A percentile compares a stretch with the other conserved stretches of the same genome.
phyloP scores from a whole-genome alignment of 2,888 invertebrate species.

The Drosophila quinaria region DNA sequence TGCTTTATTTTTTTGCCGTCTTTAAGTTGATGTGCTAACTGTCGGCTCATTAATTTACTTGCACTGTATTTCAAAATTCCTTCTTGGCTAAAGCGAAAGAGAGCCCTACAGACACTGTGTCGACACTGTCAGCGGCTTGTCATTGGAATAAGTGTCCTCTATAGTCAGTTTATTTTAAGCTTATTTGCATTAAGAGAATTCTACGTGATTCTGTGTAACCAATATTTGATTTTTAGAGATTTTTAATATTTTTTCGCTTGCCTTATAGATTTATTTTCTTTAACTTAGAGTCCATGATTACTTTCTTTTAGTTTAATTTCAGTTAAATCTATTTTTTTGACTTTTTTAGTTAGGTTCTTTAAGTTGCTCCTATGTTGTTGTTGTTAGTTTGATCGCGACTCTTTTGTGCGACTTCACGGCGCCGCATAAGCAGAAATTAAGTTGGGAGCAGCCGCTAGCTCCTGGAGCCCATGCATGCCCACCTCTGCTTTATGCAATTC shows the following conservation, averaged over 20 bases:
- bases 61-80: slow-evolving; percentile 39
- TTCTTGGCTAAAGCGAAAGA: slow-evolving; percentile 5
- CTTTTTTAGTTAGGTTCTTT: too few relatives aligned
- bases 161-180: slow-evolving; percentile 1
- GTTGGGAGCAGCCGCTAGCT: too few relatives aligned
- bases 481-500: too few relatives aligned
- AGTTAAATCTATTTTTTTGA: too few relatives aligned
- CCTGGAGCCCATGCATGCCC: too few relatives aligned
- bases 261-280: too few relatives aligned
- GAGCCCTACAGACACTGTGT: slow-evolving; percentile 14
- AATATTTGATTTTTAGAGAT: background rate
- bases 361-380: too few relatives aligned
- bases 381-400: too few relatives aligned
- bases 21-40: slow-evolving; percentile 52
- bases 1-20: slow-evolving; percentile 1
- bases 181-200: background rate
- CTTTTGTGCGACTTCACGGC: too few relatives aligned
- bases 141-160: slow-evolving; percentile 11
- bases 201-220: background rate
- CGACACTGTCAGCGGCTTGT: slow-evolving; percentile 14
- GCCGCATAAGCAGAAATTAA: too few relatives aligned
- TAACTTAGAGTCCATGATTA: too few relatives aligned
- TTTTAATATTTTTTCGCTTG: background rate
- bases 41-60: slow-evolving; percentile 76
- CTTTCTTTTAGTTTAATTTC: too few relatives aligned